Conservation (phyloP, 2,797 vertebrate genomes). For the Oreochromis grahami region DNA sequence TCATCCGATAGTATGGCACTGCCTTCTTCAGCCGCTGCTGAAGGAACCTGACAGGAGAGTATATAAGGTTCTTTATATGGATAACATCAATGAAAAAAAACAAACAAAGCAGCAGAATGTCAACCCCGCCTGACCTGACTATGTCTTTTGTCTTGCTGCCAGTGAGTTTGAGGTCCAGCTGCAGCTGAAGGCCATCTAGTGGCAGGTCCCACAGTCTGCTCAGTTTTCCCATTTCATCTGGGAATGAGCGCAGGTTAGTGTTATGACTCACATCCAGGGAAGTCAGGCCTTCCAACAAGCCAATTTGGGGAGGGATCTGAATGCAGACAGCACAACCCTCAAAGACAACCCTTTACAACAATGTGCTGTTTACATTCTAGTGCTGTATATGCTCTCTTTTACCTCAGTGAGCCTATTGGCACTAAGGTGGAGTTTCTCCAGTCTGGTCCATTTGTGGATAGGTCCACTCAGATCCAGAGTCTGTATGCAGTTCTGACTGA, state of each 20-base stretch:
- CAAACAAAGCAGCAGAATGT: neutral
- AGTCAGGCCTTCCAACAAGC: constrained; percentile 87
- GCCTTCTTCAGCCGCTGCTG: constrained; percentile 96
- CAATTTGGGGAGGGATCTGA: constrained; percentile 93
- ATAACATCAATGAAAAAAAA: neutral
- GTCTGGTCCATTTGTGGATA: constrained; percentile 81
- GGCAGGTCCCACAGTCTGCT: constrained; percentile 93
- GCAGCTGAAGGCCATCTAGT: constrained; percentile 89
- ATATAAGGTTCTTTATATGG: neutral
- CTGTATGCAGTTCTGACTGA: constrained; percentile 87
- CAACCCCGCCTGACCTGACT: constrained; percentile 78
- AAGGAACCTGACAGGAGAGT: constrained; percentile 83
- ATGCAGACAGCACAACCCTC: neutral
- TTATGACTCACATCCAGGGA: constrained; percentile 93
- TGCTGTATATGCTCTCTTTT: neutral
- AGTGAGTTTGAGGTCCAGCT: constrained; percentile 91
- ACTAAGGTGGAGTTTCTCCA: constrained; percentile 92
- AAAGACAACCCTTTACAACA: neutral
- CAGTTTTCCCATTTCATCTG: constrained; percentile 95
- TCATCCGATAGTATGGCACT: constrained; percentile 93
- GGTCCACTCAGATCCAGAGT: constrained; percentile 85
- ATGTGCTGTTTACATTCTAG: neutral
- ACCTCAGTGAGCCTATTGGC: constrained; percentile 91
- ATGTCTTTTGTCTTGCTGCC: constrained; percentile 96
- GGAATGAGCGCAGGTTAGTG: constrained; percentile 83